Conservation (phyloP, 2,888 invertebrate species). For the Norana najaformis region DNA sequence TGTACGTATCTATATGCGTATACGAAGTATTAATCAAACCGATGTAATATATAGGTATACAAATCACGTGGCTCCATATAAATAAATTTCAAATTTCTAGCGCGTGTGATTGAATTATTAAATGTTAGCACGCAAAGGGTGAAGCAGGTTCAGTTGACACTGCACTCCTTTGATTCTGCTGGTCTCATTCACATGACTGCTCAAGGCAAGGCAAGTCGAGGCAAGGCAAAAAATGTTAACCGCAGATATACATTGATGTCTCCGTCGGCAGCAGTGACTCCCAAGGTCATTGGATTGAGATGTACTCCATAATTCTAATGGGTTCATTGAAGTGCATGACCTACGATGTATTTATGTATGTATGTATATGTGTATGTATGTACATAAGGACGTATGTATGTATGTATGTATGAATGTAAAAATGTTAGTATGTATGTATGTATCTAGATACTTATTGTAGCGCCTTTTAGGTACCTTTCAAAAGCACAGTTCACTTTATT, state of each 20-base stretch:
- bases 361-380: too few species aligned
- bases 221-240: not conserved
- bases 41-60: not conserved
- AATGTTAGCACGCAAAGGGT: not conserved
- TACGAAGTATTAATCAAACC: not conserved
- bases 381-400: too few species aligned
- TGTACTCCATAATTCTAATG: too few species aligned
- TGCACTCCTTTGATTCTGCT: not conserved
- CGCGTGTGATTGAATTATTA: not conserved
- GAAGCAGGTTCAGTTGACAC: not conserved
- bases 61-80: not conserved
- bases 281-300: too few species aligned
- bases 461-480: too few species aligned
- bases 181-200: not conserved
- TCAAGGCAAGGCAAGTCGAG: not conserved
- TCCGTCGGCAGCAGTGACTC: too few species aligned
- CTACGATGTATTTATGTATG: too few species aligned
- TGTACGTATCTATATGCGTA: not conserved
- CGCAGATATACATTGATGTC: not conserved
- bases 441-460: too few species aligned
- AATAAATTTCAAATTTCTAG: not conserved
- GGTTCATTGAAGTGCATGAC: too few species aligned
- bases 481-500: too few species aligned
- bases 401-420: too few species aligned
- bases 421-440: too few species aligned